phyloP scores from a whole-genome alignment of 2,797 vertebrate genomes.

The Rhinatrema bivittatum region DNA sequence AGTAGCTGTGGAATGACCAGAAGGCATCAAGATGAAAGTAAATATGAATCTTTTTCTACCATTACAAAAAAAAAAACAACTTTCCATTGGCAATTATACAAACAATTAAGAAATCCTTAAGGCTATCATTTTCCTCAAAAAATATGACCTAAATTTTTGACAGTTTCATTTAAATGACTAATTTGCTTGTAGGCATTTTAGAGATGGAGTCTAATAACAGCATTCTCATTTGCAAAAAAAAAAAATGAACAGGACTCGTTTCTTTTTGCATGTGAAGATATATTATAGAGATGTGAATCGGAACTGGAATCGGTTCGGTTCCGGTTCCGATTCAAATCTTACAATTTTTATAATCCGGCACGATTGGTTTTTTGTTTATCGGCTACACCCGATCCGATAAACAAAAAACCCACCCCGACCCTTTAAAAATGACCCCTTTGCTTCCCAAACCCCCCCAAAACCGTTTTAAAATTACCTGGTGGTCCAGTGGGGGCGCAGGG shows the following conservation, averaged over 20 bases:
- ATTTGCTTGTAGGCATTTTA: constrained; percentile 54
- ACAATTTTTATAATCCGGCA: too few species aligned
- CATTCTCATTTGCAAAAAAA: constrained; percentile 38
- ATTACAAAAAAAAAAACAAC: constrained; percentile 48
- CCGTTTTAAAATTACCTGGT: too few species aligned
- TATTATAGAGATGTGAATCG: too few species aligned
- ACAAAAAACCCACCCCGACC: too few species aligned
- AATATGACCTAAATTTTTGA: constrained; percentile 50
- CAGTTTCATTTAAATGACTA: constrained; percentile 59
- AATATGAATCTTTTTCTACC: constrained; percentile 46
- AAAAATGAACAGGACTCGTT: too few species aligned
- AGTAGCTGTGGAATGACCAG: constrained; percentile 44
- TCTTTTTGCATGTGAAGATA: neutral
- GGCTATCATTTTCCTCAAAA: constrained; percentile 54
- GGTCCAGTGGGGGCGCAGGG: too few species aligned
- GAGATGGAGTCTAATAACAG: constrained; percentile 32
- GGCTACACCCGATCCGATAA: too few species aligned
- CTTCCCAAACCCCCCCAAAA: too few species aligned
- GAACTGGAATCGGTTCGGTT: too few species aligned
- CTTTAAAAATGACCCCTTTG: too few species aligned
- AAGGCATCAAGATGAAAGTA: constrained; percentile 48
- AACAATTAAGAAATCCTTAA: constrained; percentile 54
- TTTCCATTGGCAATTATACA: constrained; percentile 44
- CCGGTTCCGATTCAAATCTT: too few species aligned
- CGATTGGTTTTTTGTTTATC: too few species aligned